Base-by-base conservation (phyloP, 2,888 invertebrate genomes). In the Chrysolina oricalcia region DNA sequence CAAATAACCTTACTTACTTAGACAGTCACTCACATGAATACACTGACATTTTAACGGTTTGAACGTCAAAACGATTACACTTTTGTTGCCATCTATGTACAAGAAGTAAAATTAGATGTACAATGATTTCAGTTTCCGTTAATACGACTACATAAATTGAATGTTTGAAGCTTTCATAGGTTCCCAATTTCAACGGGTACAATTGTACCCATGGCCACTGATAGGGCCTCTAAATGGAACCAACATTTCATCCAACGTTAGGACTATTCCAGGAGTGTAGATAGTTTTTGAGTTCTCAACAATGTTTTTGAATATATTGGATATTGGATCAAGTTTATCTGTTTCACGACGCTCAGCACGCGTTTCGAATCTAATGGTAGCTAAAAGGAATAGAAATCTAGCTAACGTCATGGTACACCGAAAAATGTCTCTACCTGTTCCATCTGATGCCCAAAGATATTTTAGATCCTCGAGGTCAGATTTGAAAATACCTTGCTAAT, bases 241-340 rank as follows among this genome's bases (percentile, higher is more conserved):
- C n/a, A n/a, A n/a, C n/a, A n/a, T n/a, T n/a, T n/a, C 80, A 73
- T 79, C 80, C 43, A 80, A 69, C 15, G 78, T 79, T 40, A 78
- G 41, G 63, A 69, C 70, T 64, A 67, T 50, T 63, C 74, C 73
- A 50, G 76, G 75, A 11, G 72, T 69, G 64, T 78, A 80, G 67
- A 56, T 68, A 9, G 46, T 50, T 62, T 76, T 68, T 63, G 67
- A 78, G 56, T 76, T 74, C 19, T 50, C 56, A 35, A 80, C 68
- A 70, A 81, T 76, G 46, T 63, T 27, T 13, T 76, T 62, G 64
- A 78, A 80, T 17, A 80, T 67, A n/a, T 74, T 56, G 11, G 75
- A 69, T 62, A 80, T 76, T 68, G 79, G 62, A 15, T 73, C 76
- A 10, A 78, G 62, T 70, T 78, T 78, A 56, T 76, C 59, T 15